These are phyloP conservation scores for Distichodus sexfasciatus DNA, from an alignment of 2,797 vertebrate species.

Conservation along the genomic window DNA sequence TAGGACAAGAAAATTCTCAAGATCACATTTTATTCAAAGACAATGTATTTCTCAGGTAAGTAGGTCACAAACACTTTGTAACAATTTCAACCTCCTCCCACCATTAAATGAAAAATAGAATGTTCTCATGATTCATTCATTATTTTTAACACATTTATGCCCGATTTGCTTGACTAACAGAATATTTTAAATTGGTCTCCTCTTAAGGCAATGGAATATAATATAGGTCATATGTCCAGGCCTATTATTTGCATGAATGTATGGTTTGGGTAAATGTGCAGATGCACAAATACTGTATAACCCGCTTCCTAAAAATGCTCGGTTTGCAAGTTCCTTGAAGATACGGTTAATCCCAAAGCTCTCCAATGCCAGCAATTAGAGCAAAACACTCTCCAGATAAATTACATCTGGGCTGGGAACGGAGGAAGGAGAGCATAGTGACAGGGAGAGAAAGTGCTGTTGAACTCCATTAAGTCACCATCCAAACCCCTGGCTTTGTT, in stretches of 20 bases:
- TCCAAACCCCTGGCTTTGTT: constrained; percentile 1
- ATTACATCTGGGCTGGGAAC: not conserved
- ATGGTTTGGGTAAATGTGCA: not conserved
- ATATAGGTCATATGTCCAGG: constrained; percentile 7
- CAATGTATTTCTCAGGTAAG: constrained; percentile 69
- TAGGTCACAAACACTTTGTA: constrained; percentile 62
- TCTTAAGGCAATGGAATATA: constrained; percentile 6
- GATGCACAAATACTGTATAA: not conserved
- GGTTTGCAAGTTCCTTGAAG: not conserved
- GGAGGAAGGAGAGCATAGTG: not conserved
- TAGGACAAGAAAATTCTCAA: constrained; percentile 54
- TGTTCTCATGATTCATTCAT: constrained; percentile 18
- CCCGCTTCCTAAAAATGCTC: not conserved
- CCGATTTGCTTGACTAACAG: no score
- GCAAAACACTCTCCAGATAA: not conserved
- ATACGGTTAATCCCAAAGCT: constrained; percentile 20
- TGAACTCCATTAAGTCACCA: constrained; percentile 23
- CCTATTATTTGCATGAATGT: constrained; percentile 1
- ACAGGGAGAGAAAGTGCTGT: constrained; percentile 24
- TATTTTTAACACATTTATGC: constrained; percentile 9
- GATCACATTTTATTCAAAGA: constrained; percentile 81
- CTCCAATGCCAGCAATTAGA: constrained; percentile 14
- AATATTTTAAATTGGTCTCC: no score
- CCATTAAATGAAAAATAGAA: constrained; percentile 31
- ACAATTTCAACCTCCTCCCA: constrained; percentile 45